phyloP scores from a whole-genome alignment of 2,888 invertebrate species.

The Eupithecia subfuscata region DNA sequence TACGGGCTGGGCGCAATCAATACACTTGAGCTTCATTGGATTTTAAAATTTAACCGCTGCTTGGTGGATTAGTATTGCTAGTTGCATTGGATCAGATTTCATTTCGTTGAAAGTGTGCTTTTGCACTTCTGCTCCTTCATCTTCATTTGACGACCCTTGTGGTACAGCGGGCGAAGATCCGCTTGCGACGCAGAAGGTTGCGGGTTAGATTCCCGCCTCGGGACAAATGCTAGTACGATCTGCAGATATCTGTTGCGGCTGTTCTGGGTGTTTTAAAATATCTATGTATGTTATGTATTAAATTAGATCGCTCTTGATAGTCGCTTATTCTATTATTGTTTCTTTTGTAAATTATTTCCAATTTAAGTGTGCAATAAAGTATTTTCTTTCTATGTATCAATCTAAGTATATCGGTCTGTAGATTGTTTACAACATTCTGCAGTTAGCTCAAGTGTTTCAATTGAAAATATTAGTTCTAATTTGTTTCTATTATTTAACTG shows the following conservation, averaged over 20 bases:
- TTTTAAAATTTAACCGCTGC: constrained; percentile 24
- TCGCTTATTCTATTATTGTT: background rate
- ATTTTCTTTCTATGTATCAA: too few relatives aligned
- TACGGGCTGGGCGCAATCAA: constrained; percentile 50
- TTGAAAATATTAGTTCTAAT: too few relatives aligned
- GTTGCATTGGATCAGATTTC: background rate
- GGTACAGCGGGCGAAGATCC: background rate
- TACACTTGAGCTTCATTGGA: constrained; percentile 39
- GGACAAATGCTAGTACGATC: background rate
- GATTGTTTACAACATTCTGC: too few relatives aligned
- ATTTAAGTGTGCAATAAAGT: too few relatives aligned
- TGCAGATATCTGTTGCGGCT: background rate
- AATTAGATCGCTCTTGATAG: background rate
- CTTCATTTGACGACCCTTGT: background rate
- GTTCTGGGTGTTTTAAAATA: constrained; percentile 3
- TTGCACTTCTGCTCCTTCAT: background rate
- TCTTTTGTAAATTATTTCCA: too few relatives aligned
- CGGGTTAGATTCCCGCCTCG: background rate
- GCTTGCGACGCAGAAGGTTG: background rate
- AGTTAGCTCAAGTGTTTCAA: too few relatives aligned
- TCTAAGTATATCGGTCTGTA: too few relatives aligned
- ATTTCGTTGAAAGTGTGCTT: background rate
- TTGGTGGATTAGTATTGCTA: constrained; percentile 5
- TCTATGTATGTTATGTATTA: background rate
- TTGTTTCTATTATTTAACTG: too few relatives aligned